Conservation (phyloP, 2,113 vertebrate species). For the Cyanoramphus novaezelandiae region DNA sequence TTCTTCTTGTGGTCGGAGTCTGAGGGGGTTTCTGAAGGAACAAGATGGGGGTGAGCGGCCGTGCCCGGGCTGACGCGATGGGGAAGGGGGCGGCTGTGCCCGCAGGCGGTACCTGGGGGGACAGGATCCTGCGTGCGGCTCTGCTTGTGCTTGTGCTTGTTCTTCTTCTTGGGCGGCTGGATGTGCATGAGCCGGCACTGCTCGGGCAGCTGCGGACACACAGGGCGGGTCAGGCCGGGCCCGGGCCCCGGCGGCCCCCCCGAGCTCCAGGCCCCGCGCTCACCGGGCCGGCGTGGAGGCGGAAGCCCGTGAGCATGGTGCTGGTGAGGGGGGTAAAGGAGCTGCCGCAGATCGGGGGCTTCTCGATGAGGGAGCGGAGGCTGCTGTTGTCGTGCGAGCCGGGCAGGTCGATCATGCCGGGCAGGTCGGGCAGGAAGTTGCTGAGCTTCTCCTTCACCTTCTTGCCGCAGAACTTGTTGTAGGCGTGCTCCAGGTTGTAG, state of each 20-base stretch:
- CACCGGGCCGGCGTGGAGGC: constrained; percentile 94
- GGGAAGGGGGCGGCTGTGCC: fast-evolving
- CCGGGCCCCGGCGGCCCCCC: fast-evolving
- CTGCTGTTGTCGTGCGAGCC: constrained; percentile 95
- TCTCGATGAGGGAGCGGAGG: constrained; percentile 93
- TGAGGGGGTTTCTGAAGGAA: constrained; percentile 87
- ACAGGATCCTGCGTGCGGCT: constrained; percentile 92
- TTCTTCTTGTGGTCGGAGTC: constrained; percentile 99
- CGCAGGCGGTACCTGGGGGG: constrained; percentile 83
- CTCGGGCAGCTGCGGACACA: constrained; percentile 84
- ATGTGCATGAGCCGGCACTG: constrained; percentile 98
- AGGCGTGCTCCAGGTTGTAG: constrained; percentile 94
- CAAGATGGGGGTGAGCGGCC: fast-evolving
- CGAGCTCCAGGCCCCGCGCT: background rate
- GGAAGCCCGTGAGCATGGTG: constrained; percentile 91
- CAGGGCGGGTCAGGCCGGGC: background rate
- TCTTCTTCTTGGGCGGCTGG: constrained; percentile 97
- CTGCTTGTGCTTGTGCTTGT: constrained; percentile 95
- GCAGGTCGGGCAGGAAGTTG: constrained; percentile 95
- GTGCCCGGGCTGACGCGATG: fast-evolving
- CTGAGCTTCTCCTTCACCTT: constrained; percentile 99
- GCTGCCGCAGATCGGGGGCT: constrained; percentile 92
- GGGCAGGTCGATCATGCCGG: constrained; percentile 96
- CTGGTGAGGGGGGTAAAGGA: constrained; percentile 94
- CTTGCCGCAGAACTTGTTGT: constrained; percentile 97